A percentile compares a stretch with the other conserved stretches of the same genome.
Evolutionary conservation across 64 coral and sea anemone species (phyloP).

Genomic region (Dendronephthya gigantea): DNA sequence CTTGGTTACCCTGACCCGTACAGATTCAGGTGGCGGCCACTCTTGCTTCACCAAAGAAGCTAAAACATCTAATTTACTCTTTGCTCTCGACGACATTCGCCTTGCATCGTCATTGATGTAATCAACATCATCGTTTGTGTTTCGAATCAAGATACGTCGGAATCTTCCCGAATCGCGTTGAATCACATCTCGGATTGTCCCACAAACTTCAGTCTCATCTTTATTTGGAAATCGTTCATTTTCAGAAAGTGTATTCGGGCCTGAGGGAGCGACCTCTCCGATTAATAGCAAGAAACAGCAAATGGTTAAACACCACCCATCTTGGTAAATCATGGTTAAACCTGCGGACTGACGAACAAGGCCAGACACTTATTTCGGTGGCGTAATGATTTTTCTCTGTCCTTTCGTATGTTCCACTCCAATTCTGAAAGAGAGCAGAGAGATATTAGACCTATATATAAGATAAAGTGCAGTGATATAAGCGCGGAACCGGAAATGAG

Average conservation of each 20-base stretch:
- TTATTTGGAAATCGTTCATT: background rate
- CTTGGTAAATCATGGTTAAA: background rate
- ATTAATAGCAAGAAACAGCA: background rate
- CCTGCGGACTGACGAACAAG: background rate
- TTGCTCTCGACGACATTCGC: background rate
- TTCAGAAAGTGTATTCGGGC: background rate
- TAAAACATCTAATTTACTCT: background rate
- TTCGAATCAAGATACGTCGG: background rate
- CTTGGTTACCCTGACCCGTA: background rate
- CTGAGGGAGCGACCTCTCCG: background rate
- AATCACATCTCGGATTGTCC: background rate
- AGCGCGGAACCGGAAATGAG: background rate
- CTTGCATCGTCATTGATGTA: background rate
- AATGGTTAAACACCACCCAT: background rate
- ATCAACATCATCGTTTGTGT: background rate
- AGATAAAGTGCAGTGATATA: background rate
- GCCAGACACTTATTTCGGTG: too few relatives aligned
- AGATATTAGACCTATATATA: background rate
- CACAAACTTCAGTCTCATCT: background rate
- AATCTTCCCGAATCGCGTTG: background rate
- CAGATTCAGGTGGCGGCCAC: too few relatives aligned
- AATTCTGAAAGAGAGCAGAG: background rate
- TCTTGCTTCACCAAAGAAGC: background rate
- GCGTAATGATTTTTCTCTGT: background rate
- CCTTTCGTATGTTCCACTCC: background rate